Evolutionary conservation across 1,140 invertebrate genomes (phyloP).

Genomic region (Leucophenga varia): DNA sequence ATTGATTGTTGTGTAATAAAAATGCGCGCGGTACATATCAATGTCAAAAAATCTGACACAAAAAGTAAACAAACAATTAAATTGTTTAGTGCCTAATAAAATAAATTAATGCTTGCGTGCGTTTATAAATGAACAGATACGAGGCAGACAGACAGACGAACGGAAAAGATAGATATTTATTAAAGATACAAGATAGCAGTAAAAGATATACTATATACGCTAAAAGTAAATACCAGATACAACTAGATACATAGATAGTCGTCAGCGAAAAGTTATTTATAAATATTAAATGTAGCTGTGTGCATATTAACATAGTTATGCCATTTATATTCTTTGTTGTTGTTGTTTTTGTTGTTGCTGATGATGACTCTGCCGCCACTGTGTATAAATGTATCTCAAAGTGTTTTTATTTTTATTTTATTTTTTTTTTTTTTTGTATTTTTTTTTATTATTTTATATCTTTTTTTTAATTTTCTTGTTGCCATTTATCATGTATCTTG

Average conservation of each 20-base stretch:
- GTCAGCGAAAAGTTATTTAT: no score
- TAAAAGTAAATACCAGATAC: no score
- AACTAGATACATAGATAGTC: no score
- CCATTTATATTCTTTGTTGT: no score
- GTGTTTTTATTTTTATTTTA: neutral
- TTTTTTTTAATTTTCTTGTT: slow-evolving; percentile 1
- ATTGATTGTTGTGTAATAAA: slow-evolving; percentile 41
- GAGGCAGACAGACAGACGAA: slow-evolving; percentile 25
- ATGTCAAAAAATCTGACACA: slow-evolving; percentile 52
- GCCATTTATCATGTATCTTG: no score
- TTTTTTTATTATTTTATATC: neutral
- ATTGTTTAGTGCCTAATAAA: slow-evolving; percentile 51
- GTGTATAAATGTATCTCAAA: neutral
- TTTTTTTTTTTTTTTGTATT: slow-evolving; percentile 6
- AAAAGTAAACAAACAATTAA: slow-evolving; percentile 54
- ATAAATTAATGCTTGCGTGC: slow-evolving; percentile 37
- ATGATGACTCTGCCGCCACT: neutral
- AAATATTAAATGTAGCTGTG: no score
- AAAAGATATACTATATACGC: neutral
- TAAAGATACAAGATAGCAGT: slow-evolving; percentile 16
- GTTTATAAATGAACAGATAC: slow-evolving; percentile 13
- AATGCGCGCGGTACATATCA: slow-evolving; percentile 52
- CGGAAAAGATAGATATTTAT: slow-evolving; percentile 17
- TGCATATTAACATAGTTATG: no score
- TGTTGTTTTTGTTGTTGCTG: neutral